phyloP scores from a whole-genome alignment of 2,888 invertebrate genomes.

The Encarsia formosa region DNA sequence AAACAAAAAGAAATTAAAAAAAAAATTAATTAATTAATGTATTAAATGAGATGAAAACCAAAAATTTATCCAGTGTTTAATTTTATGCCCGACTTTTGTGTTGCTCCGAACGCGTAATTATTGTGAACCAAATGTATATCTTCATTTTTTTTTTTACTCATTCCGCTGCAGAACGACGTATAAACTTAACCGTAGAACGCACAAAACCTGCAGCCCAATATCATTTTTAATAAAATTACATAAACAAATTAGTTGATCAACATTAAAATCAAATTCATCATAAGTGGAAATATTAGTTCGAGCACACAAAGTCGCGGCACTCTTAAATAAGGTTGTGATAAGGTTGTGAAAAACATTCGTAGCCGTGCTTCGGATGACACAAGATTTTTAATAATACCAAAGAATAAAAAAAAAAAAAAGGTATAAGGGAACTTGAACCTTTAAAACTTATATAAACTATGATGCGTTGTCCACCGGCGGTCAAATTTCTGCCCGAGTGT shows the following conservation, averaged over 20 bases:
- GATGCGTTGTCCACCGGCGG: conserved; percentile 15
- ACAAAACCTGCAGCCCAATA: too few relatives aligned
- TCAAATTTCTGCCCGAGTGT: conserved; percentile 25
- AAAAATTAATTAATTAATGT: conserved; percentile 1
- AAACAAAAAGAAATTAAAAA: conserved; percentile 11
- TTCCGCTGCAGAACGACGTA: too few relatives aligned
- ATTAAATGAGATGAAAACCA: not conserved
- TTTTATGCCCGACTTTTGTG: too few relatives aligned
- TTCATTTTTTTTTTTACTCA: not conserved
- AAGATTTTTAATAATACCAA: conserved; percentile 37
- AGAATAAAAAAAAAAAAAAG: conserved; percentile 10
- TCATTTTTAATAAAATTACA: too few relatives aligned
- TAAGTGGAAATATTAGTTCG: conserved; percentile 27
- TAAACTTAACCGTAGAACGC: too few relatives aligned
- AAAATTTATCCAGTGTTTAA: not conserved
- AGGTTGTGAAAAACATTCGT: conserved; percentile 49
- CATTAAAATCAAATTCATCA: too few relatives aligned
- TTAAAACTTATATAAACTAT: conserved; percentile 1
- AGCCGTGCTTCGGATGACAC: conserved; percentile 44
- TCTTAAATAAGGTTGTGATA: conserved; percentile 51
- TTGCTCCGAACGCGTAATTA: not conserved
- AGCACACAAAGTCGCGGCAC: conserved; percentile 39
- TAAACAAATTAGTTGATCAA: too few relatives aligned
- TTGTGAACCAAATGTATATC: not conserved
- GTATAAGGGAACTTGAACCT: conserved; percentile 9